Conservation (phyloP, 2,797 vertebrate genomes). For the Enteromius paludinosus region DNA sequence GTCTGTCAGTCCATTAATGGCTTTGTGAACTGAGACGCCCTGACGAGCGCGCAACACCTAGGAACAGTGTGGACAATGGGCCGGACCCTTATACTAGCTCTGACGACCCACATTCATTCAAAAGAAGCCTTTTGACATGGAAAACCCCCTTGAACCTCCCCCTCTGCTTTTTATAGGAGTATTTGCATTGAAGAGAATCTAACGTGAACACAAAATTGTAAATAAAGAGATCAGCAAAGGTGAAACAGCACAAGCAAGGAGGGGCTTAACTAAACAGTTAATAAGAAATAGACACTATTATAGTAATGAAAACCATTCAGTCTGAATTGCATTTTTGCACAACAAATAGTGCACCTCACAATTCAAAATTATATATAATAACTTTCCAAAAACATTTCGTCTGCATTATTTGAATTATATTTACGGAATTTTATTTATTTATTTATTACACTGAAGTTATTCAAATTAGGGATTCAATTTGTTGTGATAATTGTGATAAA, state of each 20-base stretch:
- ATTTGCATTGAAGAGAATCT: slow-evolving; percentile 44
- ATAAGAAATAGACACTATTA: neutral
- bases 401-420: neutral
- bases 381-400: neutral
- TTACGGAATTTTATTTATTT: neutral
- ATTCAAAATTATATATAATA: neutral
- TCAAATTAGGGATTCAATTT: neutral
- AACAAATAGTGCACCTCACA: neutral
- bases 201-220: slow-evolving; percentile 1
- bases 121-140: slow-evolving; percentile 56
- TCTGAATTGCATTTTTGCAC: too few species aligned
- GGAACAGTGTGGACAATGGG: slow-evolving; percentile 27
- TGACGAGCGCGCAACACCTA: slow-evolving; percentile 44
- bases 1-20: slow-evolving; percentile 61
- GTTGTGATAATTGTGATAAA: neutral
- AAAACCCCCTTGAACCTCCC: slow-evolving; percentile 45
- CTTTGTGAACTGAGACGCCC: slow-evolving; percentile 60
- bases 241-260: neutral
- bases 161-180: slow-evolving; percentile 29
- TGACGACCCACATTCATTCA: slow-evolving; percentile 36
- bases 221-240: neutral
- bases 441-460: neutral
- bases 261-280: neutral
- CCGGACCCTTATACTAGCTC: slow-evolving; percentile 34
- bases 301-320: slow-evolving; percentile 1